These are phyloP conservation scores for Pemphredon lugubris DNA, from an alignment of 2,888 invertebrate genomes.

Conservation along the genomic window DNA sequence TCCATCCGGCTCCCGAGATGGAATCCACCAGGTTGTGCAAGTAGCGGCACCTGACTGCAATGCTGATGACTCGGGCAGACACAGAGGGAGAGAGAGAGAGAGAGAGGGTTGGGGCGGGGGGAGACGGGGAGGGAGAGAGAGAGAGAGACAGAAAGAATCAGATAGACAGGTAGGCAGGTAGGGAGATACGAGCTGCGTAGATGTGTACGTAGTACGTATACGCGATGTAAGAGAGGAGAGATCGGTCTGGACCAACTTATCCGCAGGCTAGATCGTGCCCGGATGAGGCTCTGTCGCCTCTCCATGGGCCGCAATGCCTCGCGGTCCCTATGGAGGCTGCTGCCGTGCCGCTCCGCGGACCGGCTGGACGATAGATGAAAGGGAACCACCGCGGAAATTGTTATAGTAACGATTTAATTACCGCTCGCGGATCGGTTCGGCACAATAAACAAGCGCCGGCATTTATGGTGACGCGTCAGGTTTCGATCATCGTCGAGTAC, in stretches of 20 bases:
- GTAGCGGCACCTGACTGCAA: constrained; percentile 78
- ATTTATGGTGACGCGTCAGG: background rate
- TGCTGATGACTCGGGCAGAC: constrained; percentile 68
- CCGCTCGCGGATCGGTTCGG: constrained; percentile 22
- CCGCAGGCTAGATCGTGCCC: constrained; percentile 48
- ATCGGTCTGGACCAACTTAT: constrained; percentile 34
- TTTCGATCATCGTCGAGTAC: background rate
- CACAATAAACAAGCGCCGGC: background rate
- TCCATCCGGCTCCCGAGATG: constrained; percentile 62
- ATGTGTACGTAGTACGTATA: constrained; percentile 23
- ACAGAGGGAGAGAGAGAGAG: constrained; percentile 30
- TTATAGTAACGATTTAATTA: constrained; percentile 73
- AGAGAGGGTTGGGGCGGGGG: constrained; percentile 7
- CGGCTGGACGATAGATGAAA: constrained; percentile 50
- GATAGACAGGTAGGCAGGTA: constrained; percentile 21
- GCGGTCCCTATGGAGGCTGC: constrained; percentile 4
- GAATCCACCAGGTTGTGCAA: constrained; percentile 77
- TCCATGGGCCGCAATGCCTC: constrained; percentile 17
- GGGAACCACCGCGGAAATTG: constrained; percentile 73
- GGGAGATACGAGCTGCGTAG: constrained; percentile 10
- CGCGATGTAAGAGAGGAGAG: constrained; percentile 33
- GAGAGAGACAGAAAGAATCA: constrained; percentile 19
- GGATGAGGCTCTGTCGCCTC: constrained; percentile 38
- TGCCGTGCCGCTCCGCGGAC: constrained; percentile 1
- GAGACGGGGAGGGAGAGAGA: constrained; percentile 10